Percentiles rank a stretch among this genome's conserved stretches.
Evolutionary conservation across 2,797 vertebrate genomes (phyloP).

Genomic region (Crenuchus spilurus): DNA sequence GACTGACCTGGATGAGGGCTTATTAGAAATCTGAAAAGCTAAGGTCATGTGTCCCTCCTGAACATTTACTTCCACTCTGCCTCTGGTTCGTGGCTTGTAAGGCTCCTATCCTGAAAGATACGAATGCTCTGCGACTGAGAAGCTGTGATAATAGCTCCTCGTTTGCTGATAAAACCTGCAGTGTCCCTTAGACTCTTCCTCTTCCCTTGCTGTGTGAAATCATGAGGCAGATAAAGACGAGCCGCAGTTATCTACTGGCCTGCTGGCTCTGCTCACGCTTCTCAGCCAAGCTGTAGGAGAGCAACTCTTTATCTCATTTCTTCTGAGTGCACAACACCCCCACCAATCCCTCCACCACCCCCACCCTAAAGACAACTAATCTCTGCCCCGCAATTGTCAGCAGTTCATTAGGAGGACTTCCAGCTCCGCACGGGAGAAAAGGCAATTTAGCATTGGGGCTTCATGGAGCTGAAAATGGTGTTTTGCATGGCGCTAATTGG

Average conservation of each 20-base stretch:
- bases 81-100: background rate
- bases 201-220: background rate
- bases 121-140: background rate
- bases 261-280: slow-evolving; percentile 14
- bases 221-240: slow-evolving; percentile 33
- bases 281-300: slow-evolving; percentile 12
- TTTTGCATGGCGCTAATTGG: slow-evolving; percentile 59
- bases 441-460: slow-evolving; percentile 47
- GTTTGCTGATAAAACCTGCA: slow-evolving; percentile 28
- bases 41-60: background rate
- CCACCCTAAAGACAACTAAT: slow-evolving; percentile 47
- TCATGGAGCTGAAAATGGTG: slow-evolving; percentile 55
- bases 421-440: slow-evolving; percentile 34
- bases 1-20: background rate
- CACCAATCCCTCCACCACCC: background rate
- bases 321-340: slow-evolving; percentile 3
- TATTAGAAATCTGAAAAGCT: background rate
- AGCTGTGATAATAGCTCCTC: slow-evolving; percentile 23
- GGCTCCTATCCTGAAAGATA: background rate
- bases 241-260: slow-evolving; percentile 36
- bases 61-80: background rate
- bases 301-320: slow-evolving; percentile 37
- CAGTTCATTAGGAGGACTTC: slow-evolving; percentile 54
- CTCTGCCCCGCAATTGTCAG: slow-evolving; percentile 43
- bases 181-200: slow-evolving; percentile 1